phyloP scores from a whole-genome alignment of 1,140 invertebrate genomes.

The Drosophila mayri region DNA sequence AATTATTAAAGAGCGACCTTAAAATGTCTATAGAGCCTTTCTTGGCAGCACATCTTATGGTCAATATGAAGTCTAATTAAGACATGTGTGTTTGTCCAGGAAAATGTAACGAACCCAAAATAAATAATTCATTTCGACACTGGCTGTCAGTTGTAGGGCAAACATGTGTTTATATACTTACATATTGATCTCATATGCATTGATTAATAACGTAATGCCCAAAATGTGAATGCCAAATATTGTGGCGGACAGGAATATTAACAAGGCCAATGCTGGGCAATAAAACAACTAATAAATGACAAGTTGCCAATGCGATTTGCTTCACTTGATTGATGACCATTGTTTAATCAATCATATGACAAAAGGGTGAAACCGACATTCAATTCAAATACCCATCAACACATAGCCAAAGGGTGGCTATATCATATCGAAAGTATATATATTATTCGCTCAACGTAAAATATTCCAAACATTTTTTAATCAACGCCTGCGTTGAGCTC shows the following conservation, averaged over 20 bases:
- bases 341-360: constrained; percentile 55
- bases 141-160: constrained; percentile 39
- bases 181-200: constrained; percentile 49
- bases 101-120: constrained; percentile 51
- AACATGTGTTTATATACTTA: constrained; percentile 43
- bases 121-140: constrained; percentile 66
- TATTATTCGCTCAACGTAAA: neutral
- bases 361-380: constrained; percentile 19
- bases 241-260: constrained; percentile 39
- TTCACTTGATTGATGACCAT: constrained; percentile 52
- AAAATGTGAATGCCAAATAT: constrained; percentile 33
- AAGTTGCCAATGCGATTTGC: constrained; percentile 35
- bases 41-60: neutral
- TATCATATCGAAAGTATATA: too few relatives aligned
- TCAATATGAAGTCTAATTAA: constrained; percentile 46
- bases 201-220: constrained; percentile 54
- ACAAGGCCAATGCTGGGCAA: constrained; percentile 10
- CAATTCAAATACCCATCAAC: neutral
- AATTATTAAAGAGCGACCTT: neutral
- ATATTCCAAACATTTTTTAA: constrained; percentile 35
- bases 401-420: neutral
- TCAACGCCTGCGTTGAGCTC: constrained; percentile 7
- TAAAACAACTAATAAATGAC: constrained; percentile 50
- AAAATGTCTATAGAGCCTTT: neutral
- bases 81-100: constrained; percentile 47